Evolutionary conservation across 2,888 invertebrate genomes (phyloP), one percentile per base, ranked within the genome.

Genomic region (Tachina grossa): DNA sequence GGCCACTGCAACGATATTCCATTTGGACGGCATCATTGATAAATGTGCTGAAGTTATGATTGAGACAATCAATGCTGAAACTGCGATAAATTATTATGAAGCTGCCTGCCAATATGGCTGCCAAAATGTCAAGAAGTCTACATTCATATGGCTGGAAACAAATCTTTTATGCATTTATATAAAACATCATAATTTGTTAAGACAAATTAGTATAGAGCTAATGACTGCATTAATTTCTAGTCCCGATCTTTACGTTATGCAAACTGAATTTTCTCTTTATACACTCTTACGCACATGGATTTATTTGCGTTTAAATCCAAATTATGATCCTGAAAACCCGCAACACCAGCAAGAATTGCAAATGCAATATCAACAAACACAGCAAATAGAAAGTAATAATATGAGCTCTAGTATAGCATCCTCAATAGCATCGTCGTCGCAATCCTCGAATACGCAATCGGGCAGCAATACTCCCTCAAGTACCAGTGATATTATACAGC

Each of bases 221-320:
- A 95, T 96, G 95, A 93, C 93, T 4, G 93, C 94, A 53, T 91
- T 96, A 43, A 94, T 96, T 41, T 92, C 93, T 13, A 95, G 95
- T 90, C 94, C 95, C 0, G 94, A 95, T 88, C 93, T 96, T 82
- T 95, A 95, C 90, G 96, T 96, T 2, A 94, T 96, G 93, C 96
- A 96, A 92, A 96, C 96, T 0, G 96, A 96, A 92, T 96, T 96
- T 91, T 95, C 96, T 47, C 92, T 96, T 55, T 96, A 96, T 88
- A 94, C 95, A 66, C 92, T 96, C 90, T 90, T 96, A 22, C 94
- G 96, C 88, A 94, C 94, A 88, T 96, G 96, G 96, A 93, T 95
- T 89, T 95, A 94, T 88, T 89, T 95, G 65, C 93, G 93, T 83
- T 88, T 94, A 65, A 93, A 94, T 91, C 93, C 93, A 3, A 88